A percentile compares a stretch with the other conserved stretches of the same genome.
phyloP scores from a whole-genome alignment of 2,797 vertebrate species.

The Manis javanica region DNA sequence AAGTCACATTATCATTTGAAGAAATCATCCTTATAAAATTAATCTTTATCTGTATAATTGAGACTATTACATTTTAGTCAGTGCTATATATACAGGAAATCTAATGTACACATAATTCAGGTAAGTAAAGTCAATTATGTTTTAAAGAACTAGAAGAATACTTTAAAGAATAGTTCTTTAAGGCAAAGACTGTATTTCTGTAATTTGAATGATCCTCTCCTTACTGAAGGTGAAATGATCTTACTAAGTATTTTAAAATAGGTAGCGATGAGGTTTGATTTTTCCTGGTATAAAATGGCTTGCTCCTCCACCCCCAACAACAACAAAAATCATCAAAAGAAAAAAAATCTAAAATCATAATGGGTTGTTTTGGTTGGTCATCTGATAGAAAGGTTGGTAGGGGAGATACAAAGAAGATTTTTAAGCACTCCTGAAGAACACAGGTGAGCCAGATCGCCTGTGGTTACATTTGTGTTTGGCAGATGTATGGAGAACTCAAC shows the following conservation, averaged over 20 bases:
- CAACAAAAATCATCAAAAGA: neutral
- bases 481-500: neutral
- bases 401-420: neutral
- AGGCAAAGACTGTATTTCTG: conserved; percentile 47
- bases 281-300: conserved; percentile 39
- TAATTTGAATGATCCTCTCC: neutral
- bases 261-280: neutral
- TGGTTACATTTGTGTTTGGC: neutral
- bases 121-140: neutral
- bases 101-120: conserved; percentile 11
- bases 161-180: conserved; percentile 40
- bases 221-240: neutral
- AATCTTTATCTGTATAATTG: neutral
- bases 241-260: conserved; percentile 46
- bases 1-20: neutral
- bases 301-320: neutral
- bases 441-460: neutral
- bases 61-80: neutral
- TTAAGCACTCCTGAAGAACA: neutral
- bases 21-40: neutral
- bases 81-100: conserved; percentile 4
- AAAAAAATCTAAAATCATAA: conserved; percentile 27
- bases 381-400: neutral
- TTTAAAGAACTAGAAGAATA: conserved; percentile 14
- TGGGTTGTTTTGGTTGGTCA: neutral